Evolutionary conservation across 2,113 vertebrate genomes (phyloP), one percentile per base, ranked within the genome.

Genomic region (Micronisus gabar): DNA sequence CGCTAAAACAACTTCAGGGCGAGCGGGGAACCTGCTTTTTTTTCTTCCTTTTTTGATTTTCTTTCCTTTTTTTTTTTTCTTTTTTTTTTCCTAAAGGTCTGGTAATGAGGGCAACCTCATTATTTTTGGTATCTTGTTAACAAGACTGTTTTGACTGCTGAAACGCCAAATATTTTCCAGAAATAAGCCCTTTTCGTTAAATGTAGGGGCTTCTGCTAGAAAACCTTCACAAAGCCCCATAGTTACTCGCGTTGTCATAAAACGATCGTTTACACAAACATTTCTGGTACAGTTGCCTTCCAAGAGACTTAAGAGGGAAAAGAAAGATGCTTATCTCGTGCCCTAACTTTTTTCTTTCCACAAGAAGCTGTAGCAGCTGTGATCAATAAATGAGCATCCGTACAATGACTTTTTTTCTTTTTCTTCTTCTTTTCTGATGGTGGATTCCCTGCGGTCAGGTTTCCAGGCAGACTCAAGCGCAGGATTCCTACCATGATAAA

Each of bases 401-500:
- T 89, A 76, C 86, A 82, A 88, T 95, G 52, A 94, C 32, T 88
- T 90, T 67, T 38, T 34, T 88, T 81, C 55, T 93, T 86, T 91
- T 89, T 81, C 78, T 94, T 55, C 59, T 96, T 96, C 93, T 89
- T 97, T 92, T 95, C 85, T 87, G 90, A 40, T 59, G 38, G 56
- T 96, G 95, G 67, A 78, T 96, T 91, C 85, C 75, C 23, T 78
- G 55, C 17, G 94, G 91, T 74, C 95, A 99, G 99, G 99, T 98
- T 98, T 98, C 97, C 97, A 99, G 99, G 98, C 99, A 99, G 98
- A 98, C 98, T 92, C 99, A 99, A 97, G 98, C 97, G 20, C 99
- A 98, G 97, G 99, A 99, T 95, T 97, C 99, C 76, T 99, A 99
- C 97, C 99, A 99, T 47, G 99, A 99, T 98, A 99, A 99, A 98